phyloP scores from a whole-genome alignment of 2,113 vertebrate genomes.

The Onychorhynchus coronatus region DNA sequence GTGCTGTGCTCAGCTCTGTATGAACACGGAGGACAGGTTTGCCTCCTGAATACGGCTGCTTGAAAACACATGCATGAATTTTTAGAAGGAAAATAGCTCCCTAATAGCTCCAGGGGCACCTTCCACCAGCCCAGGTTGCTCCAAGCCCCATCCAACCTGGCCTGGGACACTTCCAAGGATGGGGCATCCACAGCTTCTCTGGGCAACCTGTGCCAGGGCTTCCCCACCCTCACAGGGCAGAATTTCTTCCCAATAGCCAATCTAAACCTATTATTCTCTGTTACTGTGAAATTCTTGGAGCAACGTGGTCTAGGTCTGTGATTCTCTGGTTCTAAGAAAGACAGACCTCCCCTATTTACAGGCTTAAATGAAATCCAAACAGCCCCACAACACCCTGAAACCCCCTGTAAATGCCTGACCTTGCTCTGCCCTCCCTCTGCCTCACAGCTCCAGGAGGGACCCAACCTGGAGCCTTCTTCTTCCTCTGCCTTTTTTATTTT shows the following conservation, averaged over 20 bases:
- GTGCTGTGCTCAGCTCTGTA: neutral
- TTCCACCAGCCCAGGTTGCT: accelerated
- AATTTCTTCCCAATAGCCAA: neutral
- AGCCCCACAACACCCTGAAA: accelerated
- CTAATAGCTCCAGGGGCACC: neutral
- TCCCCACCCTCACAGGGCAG: accelerated
- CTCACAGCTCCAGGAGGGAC: neutral
- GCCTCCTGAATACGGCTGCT: neutral
- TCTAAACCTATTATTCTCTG: neutral
- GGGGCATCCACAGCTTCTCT: neutral
- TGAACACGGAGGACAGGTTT: neutral
- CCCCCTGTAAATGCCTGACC: neutral
- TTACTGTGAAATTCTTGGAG: neutral
- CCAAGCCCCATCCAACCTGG: accelerated
- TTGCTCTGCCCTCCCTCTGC: neutral
- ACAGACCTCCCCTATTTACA: neutral
- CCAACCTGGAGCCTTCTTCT: neutral
- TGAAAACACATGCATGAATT: neutral
- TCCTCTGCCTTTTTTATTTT: neutral
- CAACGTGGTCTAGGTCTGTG: neutral
- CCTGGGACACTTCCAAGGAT: neutral
- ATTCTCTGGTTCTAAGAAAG: neutral
- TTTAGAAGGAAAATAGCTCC: neutral
- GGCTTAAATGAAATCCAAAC: neutral
- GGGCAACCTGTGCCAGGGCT: neutral